Base-by-base conservation (phyloP, 2,113 vertebrate species). In the Bubo scandiacus region DNA sequence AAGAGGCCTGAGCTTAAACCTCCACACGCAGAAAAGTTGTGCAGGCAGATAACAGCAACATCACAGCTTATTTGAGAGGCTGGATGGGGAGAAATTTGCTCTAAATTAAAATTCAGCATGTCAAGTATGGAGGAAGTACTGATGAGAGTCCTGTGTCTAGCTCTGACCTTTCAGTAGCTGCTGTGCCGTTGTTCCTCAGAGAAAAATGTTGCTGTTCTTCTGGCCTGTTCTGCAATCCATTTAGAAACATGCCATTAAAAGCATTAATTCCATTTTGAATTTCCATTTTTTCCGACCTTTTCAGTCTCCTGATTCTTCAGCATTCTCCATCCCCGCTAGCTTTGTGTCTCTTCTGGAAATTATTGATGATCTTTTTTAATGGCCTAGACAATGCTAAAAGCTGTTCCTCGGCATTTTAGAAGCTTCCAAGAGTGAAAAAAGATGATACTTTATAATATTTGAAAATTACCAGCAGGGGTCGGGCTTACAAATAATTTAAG, bases 381-480 rank as follows among this genome's bases (percentile, higher is more conserved):
- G 49, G 62, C 54, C 30, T 75, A 32, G 49, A 38, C 81, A 80
- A 66, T 55, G 45, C 40, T 87, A 49, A 87, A 94, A 75, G 85
- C 72, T 1, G 2, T 32, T 93, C 25, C 57, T 71, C 3, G 0
- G 34, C 18, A 20, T 66, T 81, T 94, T 55, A 65, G 65, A 80
- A 43, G 58, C 29, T 75, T 92, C 73, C n/a, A 82, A 73, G 51
- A 89, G 34, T 23, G 62, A 43, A 57, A 72, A 67, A 93, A 51
- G 6, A 51, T 9, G 66, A 45, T 59, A 27, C 4, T 86, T 83
- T 30, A 65, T 87, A 85, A 62, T 86, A 85, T 94, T 78, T 92
- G 88, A 85, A 94, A 88, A 92, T 86, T 93, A 65, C 96, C 97
- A 97, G 97, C 94, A 97, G 95, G 88, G 97, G 97, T 94, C 96